phyloP scores from a whole-genome alignment of 2,888 invertebrate genomes.

The Eristalis tenax region DNA sequence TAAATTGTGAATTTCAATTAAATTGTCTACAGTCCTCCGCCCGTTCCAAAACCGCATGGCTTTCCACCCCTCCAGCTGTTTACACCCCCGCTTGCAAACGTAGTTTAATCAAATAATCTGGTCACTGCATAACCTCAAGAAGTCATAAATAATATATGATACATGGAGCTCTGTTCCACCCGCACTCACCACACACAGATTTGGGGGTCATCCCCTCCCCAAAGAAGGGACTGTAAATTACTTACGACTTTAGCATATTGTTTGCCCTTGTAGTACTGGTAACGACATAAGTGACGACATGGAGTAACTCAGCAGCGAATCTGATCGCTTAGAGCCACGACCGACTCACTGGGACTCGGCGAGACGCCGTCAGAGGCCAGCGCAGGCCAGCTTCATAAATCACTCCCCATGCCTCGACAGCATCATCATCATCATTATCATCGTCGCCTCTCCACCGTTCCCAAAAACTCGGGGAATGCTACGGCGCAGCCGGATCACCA shows the following conservation, averaged over 20 bases:
- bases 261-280: slow-evolving; percentile 59
- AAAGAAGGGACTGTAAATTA: slow-evolving; percentile 53
- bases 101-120: slow-evolving; percentile 67
- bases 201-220: background rate
- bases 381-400: slow-evolving; percentile 45
- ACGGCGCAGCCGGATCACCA: background rate
- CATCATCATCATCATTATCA: slow-evolving; percentile 55
- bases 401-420: slow-evolving; percentile 28
- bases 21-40: slow-evolving; percentile 12
- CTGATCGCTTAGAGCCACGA: background rate
- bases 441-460: slow-evolving; percentile 8
- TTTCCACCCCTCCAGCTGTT: slow-evolving; percentile 5
- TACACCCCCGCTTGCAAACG: slow-evolving; percentile 27
- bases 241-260: slow-evolving; percentile 64
- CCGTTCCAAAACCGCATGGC: background rate
- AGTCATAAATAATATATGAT: slow-evolving; percentile 67
- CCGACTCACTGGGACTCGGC: background rate
- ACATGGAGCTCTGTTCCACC: slow-evolving; percentile 32
- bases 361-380: slow-evolving; percentile 31
- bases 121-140: slow-evolving; percentile 66
- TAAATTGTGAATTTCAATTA: slow-evolving; percentile 59
- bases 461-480: background rate
- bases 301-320: slow-evolving; percentile 54
- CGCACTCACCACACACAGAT: background rate
- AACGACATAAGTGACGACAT: slow-evolving; percentile 67